Evolutionary conservation across 1,140 invertebrate species (phyloP).

Genomic region (Drosophila nebulosa): DNA sequence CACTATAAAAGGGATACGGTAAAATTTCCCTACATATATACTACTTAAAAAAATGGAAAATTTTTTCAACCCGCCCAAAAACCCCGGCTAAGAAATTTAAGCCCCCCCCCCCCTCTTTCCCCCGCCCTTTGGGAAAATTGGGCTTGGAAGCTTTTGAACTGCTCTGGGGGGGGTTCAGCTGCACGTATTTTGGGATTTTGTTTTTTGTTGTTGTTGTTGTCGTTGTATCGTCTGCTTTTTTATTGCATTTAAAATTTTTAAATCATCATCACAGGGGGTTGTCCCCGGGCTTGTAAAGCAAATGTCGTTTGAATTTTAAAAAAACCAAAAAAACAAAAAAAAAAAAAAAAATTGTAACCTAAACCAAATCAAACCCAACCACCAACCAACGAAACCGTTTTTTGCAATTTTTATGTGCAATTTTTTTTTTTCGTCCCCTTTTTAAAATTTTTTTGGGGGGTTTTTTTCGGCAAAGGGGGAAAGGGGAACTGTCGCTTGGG

Average conservation of each 20-base stretch:
- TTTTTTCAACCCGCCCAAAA: slow-evolving; percentile 72
- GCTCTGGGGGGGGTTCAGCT: slow-evolving; percentile 44
- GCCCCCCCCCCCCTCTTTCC: background rate
- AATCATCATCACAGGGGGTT: slow-evolving; percentile 79
- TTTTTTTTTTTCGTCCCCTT: slow-evolving; percentile 41
- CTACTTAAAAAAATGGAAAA: slow-evolving; percentile 76
- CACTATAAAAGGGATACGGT: background rate
- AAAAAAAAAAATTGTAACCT: background rate
- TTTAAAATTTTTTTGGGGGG: background rate
- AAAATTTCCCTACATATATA: slow-evolving; percentile 6
- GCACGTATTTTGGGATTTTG: slow-evolving; percentile 78
- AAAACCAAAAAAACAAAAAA: background rate
- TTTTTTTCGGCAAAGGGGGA: slow-evolving; percentile 8
- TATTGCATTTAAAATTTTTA: slow-evolving; percentile 80
- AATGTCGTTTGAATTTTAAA: slow-evolving; percentile 73
- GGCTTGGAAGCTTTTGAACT: background rate
- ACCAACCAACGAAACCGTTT: slow-evolving; percentile 31
- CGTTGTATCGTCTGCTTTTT: slow-evolving; percentile 51
- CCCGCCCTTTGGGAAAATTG: too few species aligned
- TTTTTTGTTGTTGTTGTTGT: slow-evolving; percentile 25
- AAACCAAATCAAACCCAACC: slow-evolving; percentile 11
- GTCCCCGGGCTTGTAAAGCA: slow-evolving; percentile 40
- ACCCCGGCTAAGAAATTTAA: slow-evolving; percentile 79
- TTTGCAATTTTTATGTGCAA: slow-evolving; percentile 78
- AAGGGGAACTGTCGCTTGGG: slow-evolving; percentile 57